These are phyloP conservation scores for Saxidomus purpurata DNA, from an alignment of 1,140 invertebrate species.

Conservation along the genomic window DNA sequence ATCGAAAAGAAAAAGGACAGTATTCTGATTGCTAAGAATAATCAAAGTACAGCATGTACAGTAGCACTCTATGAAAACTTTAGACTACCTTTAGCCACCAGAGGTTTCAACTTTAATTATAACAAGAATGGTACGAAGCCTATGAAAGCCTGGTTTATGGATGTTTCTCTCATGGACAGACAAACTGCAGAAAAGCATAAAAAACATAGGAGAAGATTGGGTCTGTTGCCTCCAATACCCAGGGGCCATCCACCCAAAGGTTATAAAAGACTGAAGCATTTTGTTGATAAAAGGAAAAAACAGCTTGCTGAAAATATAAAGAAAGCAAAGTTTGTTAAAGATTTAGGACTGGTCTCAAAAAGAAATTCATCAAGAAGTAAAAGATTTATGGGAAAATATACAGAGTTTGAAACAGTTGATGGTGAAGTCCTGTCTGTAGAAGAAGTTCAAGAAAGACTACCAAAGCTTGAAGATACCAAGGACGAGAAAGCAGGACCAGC, in stretches of 20 bases:
- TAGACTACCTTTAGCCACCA: conserved; percentile 74
- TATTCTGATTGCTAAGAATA: neutral
- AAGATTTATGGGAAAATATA: neutral
- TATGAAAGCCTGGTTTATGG: conserved; percentile 76
- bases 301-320: conserved; percentile 40
- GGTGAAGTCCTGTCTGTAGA: neutral
- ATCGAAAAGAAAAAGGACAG: neutral
- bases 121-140: conserved; percentile 77
- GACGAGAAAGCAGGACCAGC: neutral
- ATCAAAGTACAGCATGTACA: neutral
- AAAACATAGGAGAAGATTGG: conserved; percentile 62
- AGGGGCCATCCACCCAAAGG: conserved; percentile 54
- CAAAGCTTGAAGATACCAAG: neutral
- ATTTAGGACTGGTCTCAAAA: neutral
- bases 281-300: conserved; percentile 36
- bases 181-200: conserved; percentile 66
- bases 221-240: conserved; percentile 30
- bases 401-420: conserved; percentile 19
- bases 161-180: conserved; percentile 73
- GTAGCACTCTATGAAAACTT: conserved; percentile 72
- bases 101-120: conserved; percentile 77
- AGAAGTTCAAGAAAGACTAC: neutral
- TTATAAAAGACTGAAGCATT: conserved; percentile 36
- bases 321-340: conserved; percentile 34
- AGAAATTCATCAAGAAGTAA: conserved; percentile 26